Evolutionary conservation across 2,797 vertebrate genomes (phyloP).

Genomic region (Pangasius djambal): DNA sequence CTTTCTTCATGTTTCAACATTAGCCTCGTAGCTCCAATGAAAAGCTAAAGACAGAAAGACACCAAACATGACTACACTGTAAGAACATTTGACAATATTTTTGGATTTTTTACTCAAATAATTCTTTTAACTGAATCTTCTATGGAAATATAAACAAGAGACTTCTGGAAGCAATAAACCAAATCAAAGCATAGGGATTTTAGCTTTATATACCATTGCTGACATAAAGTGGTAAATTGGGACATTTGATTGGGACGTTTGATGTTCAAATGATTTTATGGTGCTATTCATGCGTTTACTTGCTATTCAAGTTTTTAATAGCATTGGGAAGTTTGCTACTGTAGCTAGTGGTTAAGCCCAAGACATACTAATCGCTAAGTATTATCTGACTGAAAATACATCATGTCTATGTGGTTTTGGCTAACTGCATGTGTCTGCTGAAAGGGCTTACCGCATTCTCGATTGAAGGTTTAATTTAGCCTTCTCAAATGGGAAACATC

Average conservation of each 20-base stretch:
- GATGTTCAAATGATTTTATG: neutral
- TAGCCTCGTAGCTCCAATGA: neutral
- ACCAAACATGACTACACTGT: neutral
- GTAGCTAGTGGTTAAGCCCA: slow-evolving; percentile 20
- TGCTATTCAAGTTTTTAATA: neutral
- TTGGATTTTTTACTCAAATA: neutral
- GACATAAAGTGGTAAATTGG: neutral
- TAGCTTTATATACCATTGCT: neutral
- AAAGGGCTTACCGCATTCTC: neutral
- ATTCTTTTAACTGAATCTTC: neutral
- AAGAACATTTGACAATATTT: neutral
- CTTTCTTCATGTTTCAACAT: neutral
- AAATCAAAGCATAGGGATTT: neutral
- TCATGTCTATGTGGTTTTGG: slow-evolving; percentile 32
- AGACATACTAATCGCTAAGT: slow-evolving; percentile 1
- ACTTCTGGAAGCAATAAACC: neutral
- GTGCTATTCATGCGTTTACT: neutral
- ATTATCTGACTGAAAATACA: slow-evolving; percentile 1
- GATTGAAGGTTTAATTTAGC: slow-evolving; percentile 11
- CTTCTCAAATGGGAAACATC: neutral
- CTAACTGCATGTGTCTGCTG: slow-evolving; percentile 1
- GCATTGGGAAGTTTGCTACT: neutral
- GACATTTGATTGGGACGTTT: neutral
- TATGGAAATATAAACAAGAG: neutral
- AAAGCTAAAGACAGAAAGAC: neutral